phyloP scores from a whole-genome alignment of 2,888 invertebrate genomes.

The Ecliptopera silaceata region DNA sequence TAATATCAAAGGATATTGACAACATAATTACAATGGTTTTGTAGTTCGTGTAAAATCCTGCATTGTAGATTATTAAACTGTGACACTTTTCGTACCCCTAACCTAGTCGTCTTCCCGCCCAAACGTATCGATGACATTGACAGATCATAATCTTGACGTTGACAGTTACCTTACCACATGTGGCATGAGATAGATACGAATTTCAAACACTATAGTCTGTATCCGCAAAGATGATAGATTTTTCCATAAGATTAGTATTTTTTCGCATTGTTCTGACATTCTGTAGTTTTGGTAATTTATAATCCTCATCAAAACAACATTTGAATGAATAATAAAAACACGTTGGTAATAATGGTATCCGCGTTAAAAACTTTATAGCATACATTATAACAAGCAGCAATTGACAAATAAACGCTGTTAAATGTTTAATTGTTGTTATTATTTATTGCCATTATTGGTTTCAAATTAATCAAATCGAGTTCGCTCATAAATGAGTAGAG shows the following conservation, averaged over 20 bases:
- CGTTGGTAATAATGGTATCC: slow-evolving; percentile 23
- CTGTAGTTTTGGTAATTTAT: slow-evolving; percentile 6
- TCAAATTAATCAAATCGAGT: slow-evolving; percentile 27
- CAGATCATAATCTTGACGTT: too few species aligned
- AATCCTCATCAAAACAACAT: slow-evolving; percentile 33
- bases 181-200: not conserved
- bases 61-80: too few species aligned
- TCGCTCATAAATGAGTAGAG: slow-evolving; percentile 23
- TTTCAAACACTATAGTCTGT: not conserved
- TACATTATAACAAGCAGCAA: slow-evolving; percentile 14
- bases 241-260: slow-evolving; percentile 15
- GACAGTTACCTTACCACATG: too few species aligned
- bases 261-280: slow-evolving; percentile 18
- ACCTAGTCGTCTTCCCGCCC: too few species aligned
- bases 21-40: too few species aligned
- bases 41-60: too few species aligned
- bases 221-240: slow-evolving; percentile 1
- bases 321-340: slow-evolving; percentile 27
- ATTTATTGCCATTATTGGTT: slow-evolving; percentile 21
- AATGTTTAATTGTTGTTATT: slow-evolving; percentile 21
- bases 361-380: slow-evolving; percentile 24
- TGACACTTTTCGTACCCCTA: too few species aligned
- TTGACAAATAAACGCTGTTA: slow-evolving; percentile 24
- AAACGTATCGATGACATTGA: too few species aligned
- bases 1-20: too few species aligned